A percentile compares a stretch with the other conserved stretches of the same genome.
Conservation (phyloP, 2,797 vertebrate genomes). For the Anguilla pacifica region DNA sequence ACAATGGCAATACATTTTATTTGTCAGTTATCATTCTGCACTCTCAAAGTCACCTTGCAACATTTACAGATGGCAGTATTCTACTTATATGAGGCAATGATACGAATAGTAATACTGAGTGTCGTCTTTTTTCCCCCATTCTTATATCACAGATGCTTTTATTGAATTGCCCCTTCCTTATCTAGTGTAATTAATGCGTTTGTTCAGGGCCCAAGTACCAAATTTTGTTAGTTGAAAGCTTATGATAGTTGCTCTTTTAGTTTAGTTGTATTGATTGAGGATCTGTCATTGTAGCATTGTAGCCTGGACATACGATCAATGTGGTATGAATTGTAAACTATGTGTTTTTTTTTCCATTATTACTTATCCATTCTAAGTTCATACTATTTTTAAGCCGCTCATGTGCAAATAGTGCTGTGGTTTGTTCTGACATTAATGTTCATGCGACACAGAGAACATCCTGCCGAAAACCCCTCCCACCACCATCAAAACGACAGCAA, state of each 20-base stretch:
- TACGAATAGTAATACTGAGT: background rate
- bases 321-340: background rate
- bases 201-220: background rate
- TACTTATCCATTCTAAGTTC: background rate
- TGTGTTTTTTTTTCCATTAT: background rate
- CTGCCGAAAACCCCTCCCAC: conserved; percentile 77
- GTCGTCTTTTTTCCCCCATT: background rate
- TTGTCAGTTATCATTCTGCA: background rate
- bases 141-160: background rate
- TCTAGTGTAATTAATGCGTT: background rate
- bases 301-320: background rate
- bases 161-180: background rate
- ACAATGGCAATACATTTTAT: background rate
- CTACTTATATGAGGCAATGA: background rate
- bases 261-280: background rate
- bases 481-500: conserved; percentile 63
- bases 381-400: background rate
- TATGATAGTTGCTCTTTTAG: background rate
- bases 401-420: background rate
- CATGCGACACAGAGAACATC: conserved; percentile 62
- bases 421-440: background rate
- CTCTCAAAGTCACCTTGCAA: background rate
- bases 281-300: background rate
- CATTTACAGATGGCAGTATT: background rate
- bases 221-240: background rate